A percentile compares a stretch with the other conserved stretches of the same genome.
These are phyloP conservation scores for Scaptodrosophila lebanonensis DNA, from an alignment of 1,140 invertebrate genomes.

Conservation along the genomic window DNA sequence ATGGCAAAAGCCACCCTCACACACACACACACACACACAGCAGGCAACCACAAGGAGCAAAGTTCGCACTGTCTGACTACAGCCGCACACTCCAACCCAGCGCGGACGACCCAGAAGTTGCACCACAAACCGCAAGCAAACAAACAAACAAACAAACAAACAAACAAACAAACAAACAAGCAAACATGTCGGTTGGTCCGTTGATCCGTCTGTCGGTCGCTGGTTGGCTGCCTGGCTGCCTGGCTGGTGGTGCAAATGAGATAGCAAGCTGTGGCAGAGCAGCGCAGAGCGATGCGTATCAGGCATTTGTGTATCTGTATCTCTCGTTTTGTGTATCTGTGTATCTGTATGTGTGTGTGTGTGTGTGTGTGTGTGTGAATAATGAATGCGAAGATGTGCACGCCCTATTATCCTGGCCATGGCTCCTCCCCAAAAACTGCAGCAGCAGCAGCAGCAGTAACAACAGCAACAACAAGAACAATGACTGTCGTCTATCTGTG, in stretches of 20 bases:
- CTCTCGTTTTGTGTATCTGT: constrained; percentile 28
- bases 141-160: constrained; percentile 16
- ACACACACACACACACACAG: constrained; percentile 2
- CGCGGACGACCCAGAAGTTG: too few species aligned
- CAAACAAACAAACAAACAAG: too few species aligned
- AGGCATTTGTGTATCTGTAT: constrained; percentile 27
- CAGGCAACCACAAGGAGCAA: constrained; percentile 36
- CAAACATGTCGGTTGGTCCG: too few species aligned
- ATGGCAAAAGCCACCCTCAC: constrained; percentile 21
- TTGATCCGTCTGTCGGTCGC: too few species aligned
- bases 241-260: constrained; percentile 15
- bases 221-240: too few species aligned
- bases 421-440: constrained; percentile 57
- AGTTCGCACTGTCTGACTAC: constrained; percentile 50
- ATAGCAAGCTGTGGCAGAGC: constrained; percentile 29
- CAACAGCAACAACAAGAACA: background rate
- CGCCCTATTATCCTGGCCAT: constrained; percentile 73
- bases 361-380: constrained; percentile 49
- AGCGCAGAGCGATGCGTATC: constrained; percentile 7
- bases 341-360: background rate
- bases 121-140: constrained; percentile 48
- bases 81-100: too few species aligned
- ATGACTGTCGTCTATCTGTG: background rate
- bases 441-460: background rate
- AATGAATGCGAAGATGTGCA: constrained; percentile 74